Evolutionary conservation across 1,140 invertebrate genomes (phyloP).

Genomic region (Heterodera schachtii): DNA sequence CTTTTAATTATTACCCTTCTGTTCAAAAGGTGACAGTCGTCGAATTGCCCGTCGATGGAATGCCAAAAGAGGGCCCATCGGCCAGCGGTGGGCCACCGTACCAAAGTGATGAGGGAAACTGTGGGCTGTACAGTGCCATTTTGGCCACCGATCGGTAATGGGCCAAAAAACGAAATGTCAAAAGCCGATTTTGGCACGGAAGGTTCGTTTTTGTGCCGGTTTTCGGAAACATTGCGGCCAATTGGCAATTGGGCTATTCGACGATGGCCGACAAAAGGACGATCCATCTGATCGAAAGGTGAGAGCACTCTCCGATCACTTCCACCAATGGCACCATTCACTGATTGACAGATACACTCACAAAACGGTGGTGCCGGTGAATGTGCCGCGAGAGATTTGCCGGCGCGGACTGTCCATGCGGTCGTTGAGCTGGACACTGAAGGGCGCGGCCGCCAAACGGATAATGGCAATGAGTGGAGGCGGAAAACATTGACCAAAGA

Average conservation of each 20-base stretch:
- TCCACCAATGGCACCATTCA: not conserved
- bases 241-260: slow-evolving; percentile 52
- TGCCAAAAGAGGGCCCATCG: slow-evolving; percentile 37
- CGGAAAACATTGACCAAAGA: not conserved
- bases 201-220: slow-evolving; percentile 55
- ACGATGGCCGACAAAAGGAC: slow-evolving; percentile 58
- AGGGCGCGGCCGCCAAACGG: slow-evolving; percentile 44
- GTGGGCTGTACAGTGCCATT: slow-evolving; percentile 54
- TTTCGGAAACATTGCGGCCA: slow-evolving; percentile 51
- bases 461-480: slow-evolving; percentile 29
- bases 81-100: slow-evolving; percentile 19
- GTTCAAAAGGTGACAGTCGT: not conserved
- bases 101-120: slow-evolving; percentile 47
- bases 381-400: slow-evolving; percentile 50
- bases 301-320: not conserved
- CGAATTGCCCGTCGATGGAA: slow-evolving; percentile 3
- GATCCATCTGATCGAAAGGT: slow-evolving; percentile 47
- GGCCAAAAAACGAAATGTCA: not conserved
- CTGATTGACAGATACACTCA: slow-evolving; percentile 37
- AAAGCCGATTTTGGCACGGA: not conserved
- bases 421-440: slow-evolving; percentile 46
- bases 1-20: too few relatives aligned
- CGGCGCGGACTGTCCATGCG: slow-evolving; percentile 49
- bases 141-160: slow-evolving; percentile 55
- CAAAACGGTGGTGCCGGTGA: slow-evolving; percentile 49